Evolutionary conservation across 2,797 vertebrate species (phyloP).

Genomic region (Sebastes kiyomatsui): DNA sequence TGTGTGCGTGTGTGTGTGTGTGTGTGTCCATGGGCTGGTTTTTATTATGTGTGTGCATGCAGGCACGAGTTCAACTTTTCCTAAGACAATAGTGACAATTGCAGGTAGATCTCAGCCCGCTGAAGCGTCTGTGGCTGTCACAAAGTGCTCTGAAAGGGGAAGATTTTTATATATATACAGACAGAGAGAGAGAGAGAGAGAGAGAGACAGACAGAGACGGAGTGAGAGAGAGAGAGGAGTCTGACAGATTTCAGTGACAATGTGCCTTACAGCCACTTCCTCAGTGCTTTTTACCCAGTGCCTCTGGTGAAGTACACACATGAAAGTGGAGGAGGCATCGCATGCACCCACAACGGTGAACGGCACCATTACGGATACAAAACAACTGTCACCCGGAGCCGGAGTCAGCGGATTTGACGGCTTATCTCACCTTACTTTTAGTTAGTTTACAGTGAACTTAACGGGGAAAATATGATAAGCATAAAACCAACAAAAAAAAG

Average conservation of each 20-base stretch:
- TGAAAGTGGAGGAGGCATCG: slow-evolving; percentile 66
- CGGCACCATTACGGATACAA: slow-evolving; percentile 63
- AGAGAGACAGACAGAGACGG: slow-evolving; percentile 36
- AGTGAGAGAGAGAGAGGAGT: slow-evolving; percentile 43
- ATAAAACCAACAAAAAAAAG: neutral
- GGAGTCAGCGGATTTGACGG: slow-evolving; percentile 48
- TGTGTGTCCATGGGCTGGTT: neutral
- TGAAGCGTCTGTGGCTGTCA: slow-evolving; percentile 67
- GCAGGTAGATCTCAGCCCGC: slow-evolving; percentile 46
- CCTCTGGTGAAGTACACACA: slow-evolving; percentile 72
- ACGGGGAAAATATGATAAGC: too few relatives aligned
- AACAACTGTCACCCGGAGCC: slow-evolving; percentile 73
- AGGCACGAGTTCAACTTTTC: slow-evolving; percentile 41
- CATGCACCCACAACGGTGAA: slow-evolving; percentile 43
- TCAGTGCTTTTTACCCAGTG: slow-evolving; percentile 52
- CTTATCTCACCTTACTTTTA: slow-evolving; percentile 36
- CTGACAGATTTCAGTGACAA: slow-evolving; percentile 70
- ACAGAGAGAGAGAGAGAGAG: slow-evolving; percentile 12
- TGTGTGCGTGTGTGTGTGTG: neutral
- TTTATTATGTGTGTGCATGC: neutral
- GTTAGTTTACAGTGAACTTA: slow-evolving; percentile 21
- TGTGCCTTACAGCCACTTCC: slow-evolving; percentile 66
- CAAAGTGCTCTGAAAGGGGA: slow-evolving; percentile 43
- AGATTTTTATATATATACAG: slow-evolving; percentile 29
- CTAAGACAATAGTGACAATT: slow-evolving; percentile 57